Base-by-base conservation (phyloP, 2,113 vertebrate genomes). In the Hipposideros armiger region DNA sequence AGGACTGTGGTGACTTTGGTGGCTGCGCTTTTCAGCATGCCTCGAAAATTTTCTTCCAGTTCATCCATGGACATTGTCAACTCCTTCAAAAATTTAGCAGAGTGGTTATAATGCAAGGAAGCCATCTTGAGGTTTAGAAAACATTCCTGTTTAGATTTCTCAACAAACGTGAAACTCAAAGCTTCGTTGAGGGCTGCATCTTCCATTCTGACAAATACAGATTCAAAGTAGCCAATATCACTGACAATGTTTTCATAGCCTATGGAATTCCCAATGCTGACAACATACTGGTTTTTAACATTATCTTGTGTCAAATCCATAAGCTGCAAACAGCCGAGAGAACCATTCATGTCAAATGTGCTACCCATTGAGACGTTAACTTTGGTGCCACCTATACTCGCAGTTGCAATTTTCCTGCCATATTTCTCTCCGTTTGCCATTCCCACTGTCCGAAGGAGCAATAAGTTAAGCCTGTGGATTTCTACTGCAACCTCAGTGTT, bases 81-180 rank as follows among this genome's bases (percentile, higher is more conserved):
- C 58, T 99, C 99, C 92, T 99, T 99, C 94, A 99, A 94, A 95
- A 99, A 99, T 86, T 99, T 99, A 3, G 99, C 99, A 0, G 99
- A 99, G 97, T 99, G 99, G 98, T 99, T 99, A 95, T 99, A 99
- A 98, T 99, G 99, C 47, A 99, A 97, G 0, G 99, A 99, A 1
- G 99, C 99, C 99, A 99, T 99, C 88, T 99, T 98, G 62, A 99
- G 99, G 74, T 98, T 97, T 74, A 99, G 98, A 5, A 98, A 98
- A 97, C 99, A 99, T n/a, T 99, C 99, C 58, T 99, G 99, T 87
- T 99, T 98, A 0, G 99, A 99, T 87, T 98, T 99, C 94, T 99
- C 99, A 87, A 97, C 92, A 26, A 99, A 98, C 1, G 95, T 98
- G 92, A 99, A 99, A 96, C 99, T 99, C 95, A 99, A 96, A 24